Evolutionary conservation across 2,797 vertebrate species (phyloP), one percentile per base, ranked within the genome.

Genomic region (Myotis daubentonii): DNA sequence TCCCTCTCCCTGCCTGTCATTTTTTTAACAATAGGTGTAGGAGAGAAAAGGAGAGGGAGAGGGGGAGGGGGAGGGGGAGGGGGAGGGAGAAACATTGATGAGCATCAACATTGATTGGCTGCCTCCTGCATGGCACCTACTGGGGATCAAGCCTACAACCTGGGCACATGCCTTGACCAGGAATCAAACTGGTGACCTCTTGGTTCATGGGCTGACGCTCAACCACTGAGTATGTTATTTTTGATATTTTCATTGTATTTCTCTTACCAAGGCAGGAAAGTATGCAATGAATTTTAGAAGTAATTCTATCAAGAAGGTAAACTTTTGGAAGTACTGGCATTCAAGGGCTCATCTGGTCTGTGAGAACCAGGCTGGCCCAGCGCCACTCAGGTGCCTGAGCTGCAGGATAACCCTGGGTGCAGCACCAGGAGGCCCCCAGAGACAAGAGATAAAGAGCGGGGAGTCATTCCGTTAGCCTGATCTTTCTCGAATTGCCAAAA

Each of bases 401-500:
- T 19, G 5, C 7, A 9, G 75, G 74, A 44, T 66, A 87, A 53
- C 51, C 79, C 30, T 17, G 47, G 10, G 62, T 0, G 3, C 22
- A 38, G 78, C 57, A 87, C 94, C 84, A 53, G 44, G 65, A 74
- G 80, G 87, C 68, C 17, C 0, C 2, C 9, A 5, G 47, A 87
- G 71, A 80, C 91, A 92, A 93, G 71, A 89, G 60, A 80, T 65
- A 38, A 86, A 87, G 51, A 7, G 79, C 10, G 19, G 30, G 44
- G 88, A 75, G 81, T 49, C 70, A 33, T 8, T 55, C 41, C 1
- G 3, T 78, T 47, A 51, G 57, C 60, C 71, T 55, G 72, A 36
- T 47, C 78, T 76, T 96, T 66, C 70, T 72, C 53, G 70, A 86
- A 68, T 8, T 88, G 80, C 47, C 91, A 76, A 80, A 79, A 75